phyloP scores from a whole-genome alignment of 2,797 vertebrate species.

The Falco cherrug region DNA sequence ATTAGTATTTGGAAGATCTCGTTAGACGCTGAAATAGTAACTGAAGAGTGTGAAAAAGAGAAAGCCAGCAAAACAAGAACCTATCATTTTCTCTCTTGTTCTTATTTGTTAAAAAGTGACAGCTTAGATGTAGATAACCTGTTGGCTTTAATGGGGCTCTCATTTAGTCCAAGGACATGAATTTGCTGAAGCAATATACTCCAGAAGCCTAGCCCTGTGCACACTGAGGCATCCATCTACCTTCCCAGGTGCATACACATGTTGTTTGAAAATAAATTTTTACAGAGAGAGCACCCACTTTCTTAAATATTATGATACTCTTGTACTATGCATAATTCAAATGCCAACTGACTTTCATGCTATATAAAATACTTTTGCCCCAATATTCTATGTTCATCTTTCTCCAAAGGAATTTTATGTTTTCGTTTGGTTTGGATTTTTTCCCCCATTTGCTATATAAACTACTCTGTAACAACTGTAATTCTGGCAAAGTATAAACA shows the following conservation, averaged over 20 bases:
- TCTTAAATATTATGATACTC: background rate
- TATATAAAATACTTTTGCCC: background rate
- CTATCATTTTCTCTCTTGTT: background rate
- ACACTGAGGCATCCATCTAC: background rate
- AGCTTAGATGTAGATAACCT: background rate
- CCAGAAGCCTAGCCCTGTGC: background rate
- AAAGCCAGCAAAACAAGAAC: background rate
- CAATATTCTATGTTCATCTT: background rate
- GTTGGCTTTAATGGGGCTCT: background rate
- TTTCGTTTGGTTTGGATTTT: background rate
- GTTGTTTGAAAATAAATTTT: background rate
- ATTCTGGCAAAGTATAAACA: background rate
- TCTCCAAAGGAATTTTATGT: background rate
- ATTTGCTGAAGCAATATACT: background rate
- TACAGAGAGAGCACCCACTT: background rate
- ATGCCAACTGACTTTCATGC: background rate
- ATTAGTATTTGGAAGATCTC: background rate
- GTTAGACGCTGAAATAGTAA: background rate
- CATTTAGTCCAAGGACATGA: background rate
- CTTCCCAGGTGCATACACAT: background rate
- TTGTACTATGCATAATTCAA: background rate
- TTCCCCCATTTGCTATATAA: background rate
- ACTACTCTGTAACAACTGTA: background rate
- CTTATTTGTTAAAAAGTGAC: background rate
- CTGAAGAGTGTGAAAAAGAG: background rate